Base-by-base conservation (phyloP, 2,113 vertebrate genomes). In the Excalfactoria chinensis region DNA sequence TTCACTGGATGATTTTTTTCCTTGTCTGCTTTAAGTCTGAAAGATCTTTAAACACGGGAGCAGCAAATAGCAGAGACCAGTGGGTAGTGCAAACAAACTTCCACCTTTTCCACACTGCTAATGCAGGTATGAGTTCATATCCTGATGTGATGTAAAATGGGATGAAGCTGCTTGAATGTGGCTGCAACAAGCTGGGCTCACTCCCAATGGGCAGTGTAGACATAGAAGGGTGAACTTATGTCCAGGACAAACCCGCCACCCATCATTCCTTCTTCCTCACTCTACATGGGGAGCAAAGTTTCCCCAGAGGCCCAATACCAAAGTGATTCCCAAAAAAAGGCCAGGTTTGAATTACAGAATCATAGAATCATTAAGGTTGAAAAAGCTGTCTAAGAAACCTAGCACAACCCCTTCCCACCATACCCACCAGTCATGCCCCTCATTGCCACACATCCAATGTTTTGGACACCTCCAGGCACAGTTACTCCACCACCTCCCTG, bases 251-350 rank as follows among this genome's bases (percentile, higher is more conserved):
- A 11, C 4, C 37, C 34, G n/a, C 7, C 22, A 44, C 20, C 32
- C 40, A 35, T 10, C 35, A 60, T 16, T 80, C 66, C 11, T 64
- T 35, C 35, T 63, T 48, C 35, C 16, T 90, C n/a, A 51, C 10
- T 1, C 53, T 2, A 11, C 34, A 21, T 2, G 1, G 7, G 16
- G 21, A 16, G 0, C 10, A 73, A 22, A 23, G 1, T 32, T 60
- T 34, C 17, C 20, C 8, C 23, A 34, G 48, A 69, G 25, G 3
- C 2, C 6, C 28, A 51, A 23, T 28, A 71, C 7, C 20, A 56
- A 83, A 86, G 35, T 4, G 7, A 26, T 59, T 60, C 14, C 40
- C 40, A 16, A 86, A 70, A 68, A 85, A 17, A 49, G 71, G 21
- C 4, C 0, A 0, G 21, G 64, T 60, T 35, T 81, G 30, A 34